These are phyloP conservation scores for Zapus hudsonius DNA, from an alignment of 2,113 vertebrate species.

Conservation along the genomic window DNA sequence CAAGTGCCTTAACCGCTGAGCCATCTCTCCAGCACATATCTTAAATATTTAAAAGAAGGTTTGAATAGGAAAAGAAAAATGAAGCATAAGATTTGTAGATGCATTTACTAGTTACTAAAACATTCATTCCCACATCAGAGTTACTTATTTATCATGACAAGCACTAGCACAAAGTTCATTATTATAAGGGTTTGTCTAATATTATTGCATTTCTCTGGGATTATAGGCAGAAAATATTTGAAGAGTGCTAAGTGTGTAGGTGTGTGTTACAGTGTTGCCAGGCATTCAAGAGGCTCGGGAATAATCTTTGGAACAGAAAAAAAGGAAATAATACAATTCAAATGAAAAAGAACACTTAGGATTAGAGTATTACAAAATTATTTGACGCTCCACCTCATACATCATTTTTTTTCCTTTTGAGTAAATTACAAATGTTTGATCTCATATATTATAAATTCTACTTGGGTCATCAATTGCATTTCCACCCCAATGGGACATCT, in stretches of 20 bases:
- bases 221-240: background rate
- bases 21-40: too few species aligned
- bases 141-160: background rate
- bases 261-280: background rate
- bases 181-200: background rate
- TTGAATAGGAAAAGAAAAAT: background rate
- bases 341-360: background rate
- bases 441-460: background rate
- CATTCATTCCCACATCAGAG: background rate
- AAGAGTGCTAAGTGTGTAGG: background rate
- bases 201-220: background rate
- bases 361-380: background rate
- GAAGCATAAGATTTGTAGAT: background rate
- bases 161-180: background rate
- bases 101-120: background rate
- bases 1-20: too few species aligned
- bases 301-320: background rate
- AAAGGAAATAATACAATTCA: background rate
- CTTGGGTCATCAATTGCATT: background rate
- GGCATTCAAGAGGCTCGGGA: background rate
- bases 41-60: slow-evolving; percentile 26
- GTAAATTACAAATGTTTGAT: background rate
- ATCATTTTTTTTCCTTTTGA: background rate
- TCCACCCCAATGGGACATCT: background rate
- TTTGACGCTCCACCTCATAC: background rate